Evolutionary conservation across 2,113 vertebrate species (phyloP), one percentile per base, ranked within the genome.

Genomic region (Cebus imitator): DNA sequence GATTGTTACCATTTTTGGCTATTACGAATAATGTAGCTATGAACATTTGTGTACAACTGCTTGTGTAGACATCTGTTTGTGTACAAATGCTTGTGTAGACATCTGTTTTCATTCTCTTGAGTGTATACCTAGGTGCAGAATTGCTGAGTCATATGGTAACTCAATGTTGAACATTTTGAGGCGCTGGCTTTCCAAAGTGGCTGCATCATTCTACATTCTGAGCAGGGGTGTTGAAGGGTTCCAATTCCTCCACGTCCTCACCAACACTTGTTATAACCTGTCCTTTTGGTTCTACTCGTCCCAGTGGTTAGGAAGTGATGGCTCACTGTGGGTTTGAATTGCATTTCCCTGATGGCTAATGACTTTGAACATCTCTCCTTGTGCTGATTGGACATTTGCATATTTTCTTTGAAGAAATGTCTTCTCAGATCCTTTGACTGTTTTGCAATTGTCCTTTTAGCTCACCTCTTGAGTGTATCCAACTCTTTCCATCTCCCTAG

Each of bases 371-470:
- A 90, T 82, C 73, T 66, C 81, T 75, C 12, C 5, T 7, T 27
- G 8, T 57, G 37, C 12, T 81, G 48, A 37, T 30, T 61, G 66
- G 8, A 23, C 23, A 92, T 87, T 73, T 88, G 32, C 30, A 37
- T 52, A 85, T 58, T 58, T 96, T 80, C 70, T 94, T 85, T 75
- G 64, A 73, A 89, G 89, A 91, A 76, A 82, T 4, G 10, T 57
- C 70, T 76, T 40, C 85, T 90, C 6, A 87, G 55, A n/a, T 55
- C 50, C 12, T 68, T 50, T 72, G 72, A 45, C 21, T 57, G 52
- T 81, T 72, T 82, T 82, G 76, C 50, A 27, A 18, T 18, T 50
- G 40, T n/a, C 40, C 52, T 87, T 82, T 75, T 30, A 50, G 35
- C 50, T 86, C 37, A 35, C 32, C 55, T 75, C 35, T 93, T 70